Conservation (phyloP, 2,113 vertebrate genomes). For the Platysternon megacephalum region DNA sequence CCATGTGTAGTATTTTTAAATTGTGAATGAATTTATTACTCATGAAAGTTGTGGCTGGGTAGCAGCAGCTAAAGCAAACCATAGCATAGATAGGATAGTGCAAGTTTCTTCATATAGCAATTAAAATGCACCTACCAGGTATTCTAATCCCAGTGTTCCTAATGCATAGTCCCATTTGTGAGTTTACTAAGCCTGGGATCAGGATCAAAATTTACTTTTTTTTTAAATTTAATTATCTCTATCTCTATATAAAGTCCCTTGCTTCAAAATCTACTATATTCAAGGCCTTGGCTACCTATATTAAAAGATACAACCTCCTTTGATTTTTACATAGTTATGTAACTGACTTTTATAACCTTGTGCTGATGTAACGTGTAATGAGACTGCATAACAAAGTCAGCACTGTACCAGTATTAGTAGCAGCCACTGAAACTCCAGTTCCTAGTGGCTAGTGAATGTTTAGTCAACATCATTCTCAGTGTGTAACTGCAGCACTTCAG, state of each 20-base stretch:
- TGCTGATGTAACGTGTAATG: neutral
- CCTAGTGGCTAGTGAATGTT: neutral
- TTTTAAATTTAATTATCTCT: no score
- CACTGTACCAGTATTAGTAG: neutral
- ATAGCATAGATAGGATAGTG: neutral
- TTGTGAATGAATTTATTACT: neutral
- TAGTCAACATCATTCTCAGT: neutral
- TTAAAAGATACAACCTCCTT: neutral
- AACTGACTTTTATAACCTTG: neutral
- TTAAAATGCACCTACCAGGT: neutral
- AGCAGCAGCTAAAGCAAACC: neutral
- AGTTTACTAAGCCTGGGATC: neutral
- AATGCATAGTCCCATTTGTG: neutral
- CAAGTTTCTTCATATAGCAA: neutral
- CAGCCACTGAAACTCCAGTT: neutral
- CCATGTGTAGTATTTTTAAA: neutral
- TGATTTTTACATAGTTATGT: neutral
- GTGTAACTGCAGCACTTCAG: neutral
- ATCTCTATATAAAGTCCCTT: neutral
- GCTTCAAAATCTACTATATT: neutral
- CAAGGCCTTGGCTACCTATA: neutral
- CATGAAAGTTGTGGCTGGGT: neutral
- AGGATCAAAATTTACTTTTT: neutral
- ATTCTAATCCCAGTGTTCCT: neutral
- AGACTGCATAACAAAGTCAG: neutral